Evolutionary conservation across 2,888 invertebrate species (phyloP).

Genomic region (Petrolisthes cinctipes): DNA sequence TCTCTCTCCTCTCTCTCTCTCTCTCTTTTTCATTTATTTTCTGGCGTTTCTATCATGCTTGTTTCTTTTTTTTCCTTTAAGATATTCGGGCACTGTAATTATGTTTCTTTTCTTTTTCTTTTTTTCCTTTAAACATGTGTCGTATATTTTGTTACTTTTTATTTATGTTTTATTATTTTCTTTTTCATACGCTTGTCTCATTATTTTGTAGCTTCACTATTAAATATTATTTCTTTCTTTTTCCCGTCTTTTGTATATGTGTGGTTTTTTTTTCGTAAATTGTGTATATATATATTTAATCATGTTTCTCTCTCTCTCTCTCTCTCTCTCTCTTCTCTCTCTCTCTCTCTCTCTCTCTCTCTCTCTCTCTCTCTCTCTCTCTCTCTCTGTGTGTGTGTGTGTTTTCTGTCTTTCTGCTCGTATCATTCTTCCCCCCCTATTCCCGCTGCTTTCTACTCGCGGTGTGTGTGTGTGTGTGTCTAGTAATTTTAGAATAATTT

Average conservation of each 20-base stretch:
- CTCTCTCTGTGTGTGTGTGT: background rate
- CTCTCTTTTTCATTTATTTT: conserved; percentile 7
- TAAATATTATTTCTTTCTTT: too few relatives aligned
- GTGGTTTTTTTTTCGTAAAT: too few relatives aligned
- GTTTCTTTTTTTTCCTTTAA: background rate
- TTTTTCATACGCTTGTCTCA: too few relatives aligned
- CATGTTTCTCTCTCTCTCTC: conserved; percentile 14
- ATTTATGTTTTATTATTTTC: too few relatives aligned
- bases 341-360: background rate
- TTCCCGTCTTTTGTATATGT: too few relatives aligned
- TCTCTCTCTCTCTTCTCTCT: conserved; percentile 8
- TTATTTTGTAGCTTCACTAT: too few relatives aligned
- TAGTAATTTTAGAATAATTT: background rate
- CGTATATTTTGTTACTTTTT: too few relatives aligned
- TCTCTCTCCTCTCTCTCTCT: background rate
- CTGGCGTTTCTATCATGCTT: background rate
- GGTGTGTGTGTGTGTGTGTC: background rate
- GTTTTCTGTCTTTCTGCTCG: background rate
- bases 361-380: background rate
- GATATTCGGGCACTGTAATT: too few relatives aligned
- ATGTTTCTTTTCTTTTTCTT: too few relatives aligned
- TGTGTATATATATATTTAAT: too few relatives aligned
- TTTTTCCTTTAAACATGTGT: too few relatives aligned
- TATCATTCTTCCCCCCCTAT: background rate
- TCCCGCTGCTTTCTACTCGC: background rate